Conservation (phyloP, 2,113 vertebrate species). For the Stegostoma tigrinum region DNA sequence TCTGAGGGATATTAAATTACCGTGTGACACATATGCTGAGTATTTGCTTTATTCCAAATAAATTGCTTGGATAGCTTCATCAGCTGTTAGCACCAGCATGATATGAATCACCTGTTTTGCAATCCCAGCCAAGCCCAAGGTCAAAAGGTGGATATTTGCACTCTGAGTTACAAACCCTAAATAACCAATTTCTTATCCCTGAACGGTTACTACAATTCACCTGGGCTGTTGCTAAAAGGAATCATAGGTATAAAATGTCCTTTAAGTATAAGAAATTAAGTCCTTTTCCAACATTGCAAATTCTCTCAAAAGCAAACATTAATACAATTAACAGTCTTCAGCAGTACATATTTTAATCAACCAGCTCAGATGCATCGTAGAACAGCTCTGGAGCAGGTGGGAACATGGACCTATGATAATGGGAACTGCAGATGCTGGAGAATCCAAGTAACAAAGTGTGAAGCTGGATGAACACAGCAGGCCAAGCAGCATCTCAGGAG, state of each 20-base stretch:
- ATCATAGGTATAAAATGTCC: background rate
- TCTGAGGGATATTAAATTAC: background rate
- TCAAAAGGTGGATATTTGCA: background rate
- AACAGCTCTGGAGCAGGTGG: too few relatives aligned
- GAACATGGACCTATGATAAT: too few relatives aligned
- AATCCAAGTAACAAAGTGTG: too few relatives aligned
- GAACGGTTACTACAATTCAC: background rate
- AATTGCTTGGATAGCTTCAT: background rate
- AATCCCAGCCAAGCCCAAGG: background rate
- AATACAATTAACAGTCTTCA: background rate
- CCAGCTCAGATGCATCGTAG: too few relatives aligned
- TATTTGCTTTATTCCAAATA: background rate
- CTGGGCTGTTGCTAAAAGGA: background rate
- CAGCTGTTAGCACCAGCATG: constrained; percentile 1
- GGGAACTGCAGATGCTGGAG: too few relatives aligned
- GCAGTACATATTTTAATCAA: too few relatives aligned
- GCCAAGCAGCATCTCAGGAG: too few relatives aligned
- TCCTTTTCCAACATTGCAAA: background rate
- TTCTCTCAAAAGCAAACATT: background rate
- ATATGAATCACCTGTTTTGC: constrained; percentile 21
- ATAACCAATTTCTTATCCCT: background rate
- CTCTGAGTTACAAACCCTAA: background rate
- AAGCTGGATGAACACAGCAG: too few relatives aligned
- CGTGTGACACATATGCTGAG: background rate
- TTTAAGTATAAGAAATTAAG: background rate